Conservation (phyloP, 2,888 invertebrate genomes). For the Chouioia cunea region DNA sequence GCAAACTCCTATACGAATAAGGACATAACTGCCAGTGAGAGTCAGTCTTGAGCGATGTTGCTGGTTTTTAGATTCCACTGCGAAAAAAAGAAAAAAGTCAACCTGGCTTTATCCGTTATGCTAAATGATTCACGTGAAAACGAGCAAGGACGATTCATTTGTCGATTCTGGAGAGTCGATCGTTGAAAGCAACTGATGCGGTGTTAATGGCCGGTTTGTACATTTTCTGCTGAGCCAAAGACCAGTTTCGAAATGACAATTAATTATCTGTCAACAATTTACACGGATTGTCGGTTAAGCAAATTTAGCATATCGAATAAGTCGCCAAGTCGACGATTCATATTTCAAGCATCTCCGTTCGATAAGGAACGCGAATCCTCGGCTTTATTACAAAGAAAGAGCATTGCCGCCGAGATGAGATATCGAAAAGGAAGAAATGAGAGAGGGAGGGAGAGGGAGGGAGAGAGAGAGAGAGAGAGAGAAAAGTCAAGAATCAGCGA, state of each 20-base stretch:
- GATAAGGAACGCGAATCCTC: neutral
- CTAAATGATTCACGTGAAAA: neutral
- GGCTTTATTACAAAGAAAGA: neutral
- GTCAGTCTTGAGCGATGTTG: conserved; percentile 27
- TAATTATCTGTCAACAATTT: too few relatives aligned
- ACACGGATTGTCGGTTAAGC: too few relatives aligned
- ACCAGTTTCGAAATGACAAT: neutral
- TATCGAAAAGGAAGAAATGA: too few relatives aligned
- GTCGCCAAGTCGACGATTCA: too few relatives aligned
- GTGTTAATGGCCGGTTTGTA: conserved; percentile 19
- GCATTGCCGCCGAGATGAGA: conserved; percentile 12
- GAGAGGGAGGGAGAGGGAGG: too few relatives aligned
- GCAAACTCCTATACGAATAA: conserved; percentile 13
- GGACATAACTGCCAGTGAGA: conserved; percentile 20
- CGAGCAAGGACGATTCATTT: conserved; percentile 15
- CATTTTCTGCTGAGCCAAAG: conserved; percentile 26
- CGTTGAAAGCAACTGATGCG: conserved; percentile 2
- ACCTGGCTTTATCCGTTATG: conserved; percentile 11
- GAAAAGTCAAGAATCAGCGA: conserved; percentile 27
- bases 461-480: conserved; percentile 18
- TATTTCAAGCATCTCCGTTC: too few relatives aligned
- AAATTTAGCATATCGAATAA: too few relatives aligned
- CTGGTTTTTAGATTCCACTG: conserved; percentile 23
- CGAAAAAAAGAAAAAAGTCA: neutral
- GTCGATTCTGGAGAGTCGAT: conserved; percentile 20